Percentiles rank a stretch among this genome's conserved stretches.
phyloP scores from a whole-genome alignment of 2,888 invertebrate species.

The Drosophila macrospina region DNA sequence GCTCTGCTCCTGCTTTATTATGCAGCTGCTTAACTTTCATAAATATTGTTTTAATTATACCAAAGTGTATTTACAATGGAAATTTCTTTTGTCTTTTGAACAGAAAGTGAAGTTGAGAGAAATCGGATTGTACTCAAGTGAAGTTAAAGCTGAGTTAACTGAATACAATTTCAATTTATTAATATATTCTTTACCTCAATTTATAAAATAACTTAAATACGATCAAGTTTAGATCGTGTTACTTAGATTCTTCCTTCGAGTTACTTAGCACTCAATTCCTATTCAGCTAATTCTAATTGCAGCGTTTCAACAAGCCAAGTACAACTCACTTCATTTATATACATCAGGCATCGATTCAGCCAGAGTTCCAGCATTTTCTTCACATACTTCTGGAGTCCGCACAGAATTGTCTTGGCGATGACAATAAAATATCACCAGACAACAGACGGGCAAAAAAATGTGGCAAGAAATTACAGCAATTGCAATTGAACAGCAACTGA shows the following conservation, averaged over 20 bases:
- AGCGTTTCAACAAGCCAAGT: not conserved
- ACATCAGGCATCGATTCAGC: slow-evolving; percentile 5
- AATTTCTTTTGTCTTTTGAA: not conserved
- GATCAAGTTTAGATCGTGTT: too few species aligned
- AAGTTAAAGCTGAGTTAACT: too few species aligned
- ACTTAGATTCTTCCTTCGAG: not conserved
- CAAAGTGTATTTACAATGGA: not conserved
- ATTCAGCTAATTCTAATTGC: slow-evolving; percentile 4
- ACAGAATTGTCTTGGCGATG: slow-evolving; percentile 27
- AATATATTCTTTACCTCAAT: too few species aligned
- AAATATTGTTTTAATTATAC: slow-evolving; percentile 15
- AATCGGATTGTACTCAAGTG: too few species aligned
- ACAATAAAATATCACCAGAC: slow-evolving; percentile 51
- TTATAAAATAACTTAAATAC: too few species aligned
- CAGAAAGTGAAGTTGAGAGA: not conserved
- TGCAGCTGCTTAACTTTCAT: slow-evolving; percentile 38
- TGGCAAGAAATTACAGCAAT: slow-evolving; percentile 55
- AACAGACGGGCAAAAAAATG: slow-evolving; percentile 43
- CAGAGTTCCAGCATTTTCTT: slow-evolving; percentile 14
- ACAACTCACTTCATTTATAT: slow-evolving; percentile 11
- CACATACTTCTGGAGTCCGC: slow-evolving; percentile 15
- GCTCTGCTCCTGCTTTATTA: slow-evolving; percentile 23
- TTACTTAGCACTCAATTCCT: not conserved
- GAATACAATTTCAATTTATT: too few species aligned
- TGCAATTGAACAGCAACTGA: slow-evolving; percentile 42